Evolutionary conservation across 2,888 invertebrate genomes (phyloP).

Genomic region (Drosophila tanythrix): DNA sequence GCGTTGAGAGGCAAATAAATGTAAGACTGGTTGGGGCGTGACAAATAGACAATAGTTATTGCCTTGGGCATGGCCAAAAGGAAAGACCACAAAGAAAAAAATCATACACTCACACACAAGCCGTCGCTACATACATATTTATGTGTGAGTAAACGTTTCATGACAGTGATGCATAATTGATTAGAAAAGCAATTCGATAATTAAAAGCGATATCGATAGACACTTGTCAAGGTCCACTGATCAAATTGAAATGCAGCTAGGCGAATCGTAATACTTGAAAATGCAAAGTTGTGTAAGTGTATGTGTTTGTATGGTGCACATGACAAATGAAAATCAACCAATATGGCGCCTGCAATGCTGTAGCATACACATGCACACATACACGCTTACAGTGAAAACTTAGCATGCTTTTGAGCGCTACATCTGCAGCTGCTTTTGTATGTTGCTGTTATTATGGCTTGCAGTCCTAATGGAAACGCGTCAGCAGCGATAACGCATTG

Average conservation of each 20-base stretch:
- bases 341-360: conserved; percentile 42
- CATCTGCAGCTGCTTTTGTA: conserved; percentile 25
- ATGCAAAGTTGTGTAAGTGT: background rate
- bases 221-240: conserved; percentile 11
- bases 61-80: conserved; percentile 28
- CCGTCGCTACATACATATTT: background rate
- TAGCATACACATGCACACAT: conserved; percentile 16
- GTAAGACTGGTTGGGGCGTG: conserved; percentile 52
- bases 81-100: conserved; percentile 21
- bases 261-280: conserved; percentile 4
- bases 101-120: background rate
- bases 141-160: conserved; percentile 2
- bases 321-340: conserved; percentile 56
- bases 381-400: conserved; percentile 15
- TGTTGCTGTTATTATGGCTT: conserved; percentile 54
- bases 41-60: conserved; percentile 59
- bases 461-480: conserved; percentile 31
- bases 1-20: conserved; percentile 35
- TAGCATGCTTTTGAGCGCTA: conserved; percentile 62
- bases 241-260: conserved; percentile 23
- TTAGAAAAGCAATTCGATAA: conserved; percentile 14
- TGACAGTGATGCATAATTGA: background rate
- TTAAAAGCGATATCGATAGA: conserved; percentile 22
- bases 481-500: conserved; percentile 27
- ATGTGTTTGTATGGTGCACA: conserved; percentile 41